Evolutionary conservation across 2,888 invertebrate species (phyloP).

Genomic region (Ditylenchus weischeri): DNA sequence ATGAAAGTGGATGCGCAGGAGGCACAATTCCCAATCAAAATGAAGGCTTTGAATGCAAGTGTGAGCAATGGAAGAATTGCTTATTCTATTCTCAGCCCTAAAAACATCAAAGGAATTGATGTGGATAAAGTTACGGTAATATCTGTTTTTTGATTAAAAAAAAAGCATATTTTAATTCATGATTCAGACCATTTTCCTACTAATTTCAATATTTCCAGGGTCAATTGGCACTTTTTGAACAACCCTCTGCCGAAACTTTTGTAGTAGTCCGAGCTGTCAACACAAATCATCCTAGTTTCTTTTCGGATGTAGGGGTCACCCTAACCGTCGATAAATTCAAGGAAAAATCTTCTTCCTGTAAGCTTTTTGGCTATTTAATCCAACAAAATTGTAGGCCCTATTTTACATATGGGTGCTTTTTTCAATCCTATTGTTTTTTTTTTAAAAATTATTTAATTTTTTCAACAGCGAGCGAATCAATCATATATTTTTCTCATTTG

Average conservation of each 20-base stretch:
- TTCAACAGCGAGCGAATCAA: too few species aligned
- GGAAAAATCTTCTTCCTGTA: too few species aligned
- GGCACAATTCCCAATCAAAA: slow-evolving; percentile 32
- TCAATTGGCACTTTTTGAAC: slow-evolving; percentile 35
- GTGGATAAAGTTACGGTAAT: slow-evolving; percentile 43
- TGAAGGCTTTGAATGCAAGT: slow-evolving; percentile 32
- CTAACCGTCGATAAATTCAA: neutral
- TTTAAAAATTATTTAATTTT: too few species aligned
- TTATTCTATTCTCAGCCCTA: slow-evolving; percentile 43
- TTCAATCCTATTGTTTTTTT: too few species aligned
- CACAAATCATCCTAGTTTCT: slow-evolving; percentile 40
- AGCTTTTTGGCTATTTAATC: too few species aligned
- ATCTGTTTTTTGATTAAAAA: slow-evolving; percentile 10
- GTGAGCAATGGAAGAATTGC: slow-evolving; percentile 33
- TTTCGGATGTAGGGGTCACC: slow-evolving; percentile 52
- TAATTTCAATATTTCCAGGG: slow-evolving; percentile 24
- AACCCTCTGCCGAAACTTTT: slow-evolving; percentile 29
- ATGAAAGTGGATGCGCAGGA: slow-evolving; percentile 38
- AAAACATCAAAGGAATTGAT: slow-evolving; percentile 34
- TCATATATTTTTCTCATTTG: too few species aligned
- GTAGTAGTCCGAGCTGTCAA: slow-evolving; percentile 53
- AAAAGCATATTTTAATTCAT: neutral
- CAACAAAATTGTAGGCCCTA: too few species aligned
- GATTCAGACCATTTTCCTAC: neutral
- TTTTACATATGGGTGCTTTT: too few species aligned